phyloP scores from a whole-genome alignment of 2,113 vertebrate genomes.

The Mellivora capensis region DNA sequence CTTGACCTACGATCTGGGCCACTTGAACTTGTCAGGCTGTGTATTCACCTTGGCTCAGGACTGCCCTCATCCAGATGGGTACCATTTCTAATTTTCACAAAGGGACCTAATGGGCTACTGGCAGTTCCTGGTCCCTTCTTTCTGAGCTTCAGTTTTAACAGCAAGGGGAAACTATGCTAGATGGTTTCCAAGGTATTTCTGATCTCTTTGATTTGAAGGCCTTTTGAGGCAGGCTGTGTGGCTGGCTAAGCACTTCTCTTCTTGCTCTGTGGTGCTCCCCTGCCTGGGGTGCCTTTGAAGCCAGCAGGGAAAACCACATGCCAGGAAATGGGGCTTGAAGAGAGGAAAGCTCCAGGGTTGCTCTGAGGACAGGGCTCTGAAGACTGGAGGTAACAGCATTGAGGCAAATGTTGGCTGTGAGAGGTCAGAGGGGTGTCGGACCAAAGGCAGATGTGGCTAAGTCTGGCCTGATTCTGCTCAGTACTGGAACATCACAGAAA shows the following conservation, averaged over 20 bases:
- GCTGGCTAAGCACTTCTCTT: neutral
- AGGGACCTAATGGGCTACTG: accelerated
- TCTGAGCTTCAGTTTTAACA: neutral
- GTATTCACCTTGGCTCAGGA: neutral
- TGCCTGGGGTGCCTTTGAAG: conserved; percentile 60
- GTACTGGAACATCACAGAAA: neutral
- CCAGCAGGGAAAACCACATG: neutral
- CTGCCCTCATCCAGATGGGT: no score
- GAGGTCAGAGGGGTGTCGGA: neutral
- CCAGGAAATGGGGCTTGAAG: conserved; percentile 43
- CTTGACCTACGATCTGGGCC: neutral
- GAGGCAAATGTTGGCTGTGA: neutral
- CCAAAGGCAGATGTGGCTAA: neutral
- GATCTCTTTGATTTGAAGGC: conserved; percentile 35
- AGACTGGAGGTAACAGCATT: neutral
- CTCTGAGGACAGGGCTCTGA: conserved; percentile 2
- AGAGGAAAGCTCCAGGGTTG: neutral
- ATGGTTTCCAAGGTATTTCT: neutral
- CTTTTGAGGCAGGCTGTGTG: neutral
- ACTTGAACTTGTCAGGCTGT: neutral
- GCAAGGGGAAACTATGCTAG: neutral
- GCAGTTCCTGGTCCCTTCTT: neutral
- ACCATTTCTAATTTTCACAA: neutral
- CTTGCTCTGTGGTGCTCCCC: neutral
- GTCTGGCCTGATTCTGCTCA: neutral